A percentile compares a stretch with the other conserved stretches of the same genome.
phyloP scores from a whole-genome alignment of 2,113 vertebrate species.

The Malurus cyaneus region DNA sequence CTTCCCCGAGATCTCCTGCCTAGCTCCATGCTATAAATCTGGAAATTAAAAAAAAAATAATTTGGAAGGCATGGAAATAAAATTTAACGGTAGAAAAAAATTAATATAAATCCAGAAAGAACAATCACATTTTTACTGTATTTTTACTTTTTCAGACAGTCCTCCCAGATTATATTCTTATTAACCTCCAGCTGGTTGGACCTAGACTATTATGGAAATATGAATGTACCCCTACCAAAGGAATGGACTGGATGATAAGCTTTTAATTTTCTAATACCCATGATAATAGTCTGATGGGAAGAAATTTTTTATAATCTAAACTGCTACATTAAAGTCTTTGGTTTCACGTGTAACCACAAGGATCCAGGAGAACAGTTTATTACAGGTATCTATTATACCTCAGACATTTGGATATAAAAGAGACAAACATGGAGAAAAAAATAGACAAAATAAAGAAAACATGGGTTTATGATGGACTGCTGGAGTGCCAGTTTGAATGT shows the following conservation, averaged over 20 bases:
- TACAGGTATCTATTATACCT: background rate
- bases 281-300: background rate
- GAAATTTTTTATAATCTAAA: background rate
- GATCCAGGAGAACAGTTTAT: background rate
- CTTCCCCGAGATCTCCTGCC: background rate
- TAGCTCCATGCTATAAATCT: background rate
- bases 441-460: background rate
- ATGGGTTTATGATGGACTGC: background rate
- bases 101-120: background rate
- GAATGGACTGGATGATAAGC: background rate
- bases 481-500: background rate
- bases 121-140: accelerated
- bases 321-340: background rate
- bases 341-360: background rate
- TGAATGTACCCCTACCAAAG: background rate
- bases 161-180: background rate
- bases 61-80: background rate
- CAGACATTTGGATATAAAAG: background rate
- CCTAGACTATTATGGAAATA: background rate
- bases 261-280: background rate
- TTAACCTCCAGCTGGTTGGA: background rate
- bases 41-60: background rate
- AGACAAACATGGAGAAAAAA: background rate
- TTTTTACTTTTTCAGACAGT: background rate
- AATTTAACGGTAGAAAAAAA: background rate